Evolutionary conservation across 2,113 vertebrate genomes (phyloP).

Genomic region (chimpanzee (Pan troglodytes)): NHGRI_mPanTro3-v2.1_pri NC_072398.2:107984501-107985000

Average conservation of each 20-base stretch:
- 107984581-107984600: not conserved
- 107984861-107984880: slow-evolving; percentile 9
- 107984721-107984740: not conserved
- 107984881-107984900: slow-evolving; percentile 62
- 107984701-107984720: not conserved
- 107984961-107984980: not conserved
- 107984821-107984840: not conserved
- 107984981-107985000: not conserved
- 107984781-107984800: not conserved
- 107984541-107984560: not conserved
- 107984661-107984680: not conserved
- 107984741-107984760: not conserved
- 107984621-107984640: not conserved
- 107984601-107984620: not conserved
- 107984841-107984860: not conserved
- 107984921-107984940: slow-evolving; percentile 60
- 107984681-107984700: not conserved
- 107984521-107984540: not conserved
- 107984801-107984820: not conserved
- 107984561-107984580: not conserved
- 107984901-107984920: slow-evolving; percentile 51
- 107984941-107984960: slow-evolving; percentile 21
- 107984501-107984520: not conserved
- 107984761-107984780: not conserved
- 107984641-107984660: not conserved